Base-by-base conservation (phyloP, 2,113 vertebrate species). In the Neodon shergylaensis region DNA sequence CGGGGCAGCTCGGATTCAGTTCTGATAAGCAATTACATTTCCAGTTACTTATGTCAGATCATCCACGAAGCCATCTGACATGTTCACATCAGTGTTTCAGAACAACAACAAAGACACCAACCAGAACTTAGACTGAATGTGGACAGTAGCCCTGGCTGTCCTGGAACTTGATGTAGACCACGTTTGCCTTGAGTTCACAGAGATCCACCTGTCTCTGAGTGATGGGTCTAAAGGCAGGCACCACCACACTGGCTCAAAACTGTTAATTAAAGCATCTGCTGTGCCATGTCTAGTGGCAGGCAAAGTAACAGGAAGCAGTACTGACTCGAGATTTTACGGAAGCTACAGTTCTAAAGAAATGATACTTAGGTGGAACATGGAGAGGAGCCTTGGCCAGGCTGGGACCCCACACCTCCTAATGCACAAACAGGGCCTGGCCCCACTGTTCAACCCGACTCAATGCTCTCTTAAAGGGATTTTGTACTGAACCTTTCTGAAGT, bases 1-100 rank as follows among this genome's bases (percentile, higher is more conserved):
- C 77, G 44, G 73, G 72, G 95, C 94, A 94, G 97, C 96, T 98
- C 97, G 97, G 97, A 98, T 97, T 95, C 93, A 98, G 97, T 98
- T 98, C 97, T 97, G 97, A 98, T 97, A 96, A 97, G 92, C 95
- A 22, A 96, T 76, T 96, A 91, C 52, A 94, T 94, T 63, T 90
- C 96, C 74, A 96, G 90, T 76, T 58, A 26, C 49, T 88, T 73
- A 63, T 12, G 92, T 95, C 97, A 98, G 96, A 97, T 72, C 86
- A 97, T 97, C 95, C 95, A 82, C 91, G 36, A 95, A 98, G 92
- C 88, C 95, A 84, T 94, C 88, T 94, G 94, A 97, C 89, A 47
- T 81, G 66, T 93, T 94, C 94, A 93, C 94, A 95, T 97, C 92
- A 91, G 74, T 95, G 81, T 74, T 95, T 72, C 8, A 76, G 76